Evolutionary conservation across 2,888 invertebrate species (phyloP), one percentile per base, ranked within the genome.

Genomic region (Tetheella fluctuosa): DNA sequence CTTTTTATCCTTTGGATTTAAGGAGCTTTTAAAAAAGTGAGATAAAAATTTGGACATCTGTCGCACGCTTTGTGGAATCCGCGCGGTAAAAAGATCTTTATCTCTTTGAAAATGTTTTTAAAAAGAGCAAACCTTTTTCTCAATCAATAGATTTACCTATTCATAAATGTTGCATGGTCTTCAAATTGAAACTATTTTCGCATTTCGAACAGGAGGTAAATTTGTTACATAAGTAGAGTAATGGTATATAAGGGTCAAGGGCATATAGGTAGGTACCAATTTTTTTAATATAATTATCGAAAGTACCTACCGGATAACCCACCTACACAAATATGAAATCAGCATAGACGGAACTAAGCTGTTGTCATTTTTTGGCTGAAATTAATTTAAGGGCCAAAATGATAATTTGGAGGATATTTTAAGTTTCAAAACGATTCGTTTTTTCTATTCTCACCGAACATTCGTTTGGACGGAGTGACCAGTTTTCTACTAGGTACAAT

Each of bases 31-130:
- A 79, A 84, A 83, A 80, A 79, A 77, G 72, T 70, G 71, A 75
- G 74, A 77, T 79, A 81, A 76, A 79, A 76, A 72, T 77, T 81
- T 76, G 79, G 85, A 88, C 91, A 92, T 89, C 91, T 92, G 91
- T 85, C 87, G 58, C 58, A 64, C 64, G 79, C 83, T 83, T 86
- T 87, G 86, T 85, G 80, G 83, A 84, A 75, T 75, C 71, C 67
- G 77, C 76, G 76, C 74, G 73, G 62, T 70, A 65, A 64, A 62
- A 56, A 68, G 76, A 76, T 81, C 77, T 71, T 79, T 82, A 82
- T 81, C 80, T 73, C 52, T 48, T 59, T 70, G 61, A 60, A 65
- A 62, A 69, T 63, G 55, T 34, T 34, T 54, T 55, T 55, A 81
- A 87, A 89, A 86, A 85, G 85, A 83, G 83, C 86, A 84, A 80